Evolutionary conservation across 2,888 invertebrate species (phyloP).

Genomic region (Esperia sulphurella): DNA sequence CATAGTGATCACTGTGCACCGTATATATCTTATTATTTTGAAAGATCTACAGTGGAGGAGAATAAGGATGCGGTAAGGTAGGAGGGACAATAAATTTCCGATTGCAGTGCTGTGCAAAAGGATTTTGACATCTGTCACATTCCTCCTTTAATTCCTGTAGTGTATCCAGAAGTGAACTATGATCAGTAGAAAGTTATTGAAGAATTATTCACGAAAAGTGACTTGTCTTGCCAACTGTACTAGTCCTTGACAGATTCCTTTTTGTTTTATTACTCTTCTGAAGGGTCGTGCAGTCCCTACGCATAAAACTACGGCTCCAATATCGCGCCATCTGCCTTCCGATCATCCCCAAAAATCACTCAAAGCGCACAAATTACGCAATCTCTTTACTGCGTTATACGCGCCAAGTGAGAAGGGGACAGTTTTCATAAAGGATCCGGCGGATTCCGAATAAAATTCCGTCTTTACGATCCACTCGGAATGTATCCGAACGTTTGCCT

Average conservation of each 20-base stretch:
- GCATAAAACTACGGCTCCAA: conserved; percentile 66
- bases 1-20: too few species aligned
- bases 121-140: too few species aligned
- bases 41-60: too few species aligned
- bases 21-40: too few species aligned
- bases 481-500: conserved; percentile 35
- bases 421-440: conserved; percentile 52
- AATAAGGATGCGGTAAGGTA: too few species aligned
- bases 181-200: too few species aligned
- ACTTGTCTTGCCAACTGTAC: background rate
- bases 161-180: too few species aligned
- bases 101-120: too few species aligned
- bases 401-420: conserved; percentile 41
- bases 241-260: conserved; percentile 52
- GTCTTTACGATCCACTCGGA: conserved; percentile 44
- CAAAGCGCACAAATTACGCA: conserved; percentile 62
- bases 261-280: conserved; percentile 57
- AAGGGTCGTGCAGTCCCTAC: conserved; percentile 40
- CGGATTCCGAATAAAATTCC: conserved; percentile 48
- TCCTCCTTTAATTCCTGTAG: too few species aligned
- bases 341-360: conserved; percentile 64
- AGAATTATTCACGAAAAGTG: too few species aligned
- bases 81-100: too few species aligned
- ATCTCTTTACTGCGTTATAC: conserved; percentile 44
- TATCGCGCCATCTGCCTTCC: conserved; percentile 67